Percentiles rank a stretch among this genome's conserved stretches.
Conservation (phyloP, 2,113 vertebrate species). For the Ancistrus triradiatus region DNA sequence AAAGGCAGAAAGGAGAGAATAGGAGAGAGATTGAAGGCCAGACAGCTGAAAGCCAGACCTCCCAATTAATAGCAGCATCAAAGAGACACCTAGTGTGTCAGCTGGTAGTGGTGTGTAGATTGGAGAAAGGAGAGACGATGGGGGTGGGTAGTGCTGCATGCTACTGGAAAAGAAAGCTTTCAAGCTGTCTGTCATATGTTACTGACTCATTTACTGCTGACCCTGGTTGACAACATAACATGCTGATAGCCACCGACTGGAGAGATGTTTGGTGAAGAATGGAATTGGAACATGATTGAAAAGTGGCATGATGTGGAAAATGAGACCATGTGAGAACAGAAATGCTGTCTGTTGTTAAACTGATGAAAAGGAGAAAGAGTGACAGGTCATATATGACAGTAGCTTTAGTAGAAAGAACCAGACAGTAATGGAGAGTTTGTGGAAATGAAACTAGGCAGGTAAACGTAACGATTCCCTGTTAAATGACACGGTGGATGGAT, state of each 20-base stretch:
- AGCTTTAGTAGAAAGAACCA: background rate
- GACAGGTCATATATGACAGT: constrained; percentile 3
- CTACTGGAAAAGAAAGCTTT: constrained; percentile 25
- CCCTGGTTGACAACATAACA: constrained; percentile 33
- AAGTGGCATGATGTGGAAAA: constrained; percentile 23
- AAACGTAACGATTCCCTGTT: constrained; percentile 2
- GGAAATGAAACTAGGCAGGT: constrained; percentile 16
- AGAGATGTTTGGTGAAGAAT: constrained; percentile 9
- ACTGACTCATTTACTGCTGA: constrained; percentile 26
- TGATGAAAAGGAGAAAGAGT: background rate
- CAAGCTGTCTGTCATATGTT: constrained; percentile 39
- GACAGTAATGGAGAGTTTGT: constrained; percentile 6
- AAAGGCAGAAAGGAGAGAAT: background rate
- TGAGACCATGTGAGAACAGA: constrained; percentile 23
- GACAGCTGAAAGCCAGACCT: constrained; percentile 16
- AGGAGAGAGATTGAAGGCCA: background rate
- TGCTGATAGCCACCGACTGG: constrained; percentile 35
- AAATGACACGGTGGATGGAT: background rate
- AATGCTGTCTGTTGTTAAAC: constrained; percentile 13
- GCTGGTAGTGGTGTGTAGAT: constrained; percentile 29
- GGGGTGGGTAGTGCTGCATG: constrained; percentile 25
- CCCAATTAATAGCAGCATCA: constrained; percentile 34
- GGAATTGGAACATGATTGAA: constrained; percentile 37
- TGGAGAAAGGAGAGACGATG: constrained; percentile 1
- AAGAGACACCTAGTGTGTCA: constrained; percentile 35